A percentile compares a stretch with the other conserved stretches of the same genome.
Conservation (phyloP, 2,888 invertebrate genomes). For the Orthosia cruda region DNA sequence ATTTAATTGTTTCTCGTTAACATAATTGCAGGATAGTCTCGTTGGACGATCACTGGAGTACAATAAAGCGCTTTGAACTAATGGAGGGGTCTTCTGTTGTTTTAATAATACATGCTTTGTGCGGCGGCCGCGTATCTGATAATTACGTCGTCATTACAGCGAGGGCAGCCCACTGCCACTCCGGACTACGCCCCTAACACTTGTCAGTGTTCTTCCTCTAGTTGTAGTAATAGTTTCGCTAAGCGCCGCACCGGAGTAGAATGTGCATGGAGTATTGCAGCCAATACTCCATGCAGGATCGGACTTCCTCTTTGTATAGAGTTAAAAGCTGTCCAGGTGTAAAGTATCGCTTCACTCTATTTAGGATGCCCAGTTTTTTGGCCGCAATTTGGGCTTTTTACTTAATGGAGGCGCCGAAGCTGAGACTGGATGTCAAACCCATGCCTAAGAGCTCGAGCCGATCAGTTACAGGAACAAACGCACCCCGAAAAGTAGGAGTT, state of each 20-base stretch:
- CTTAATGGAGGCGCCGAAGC: no score
- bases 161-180: conserved; percentile 33
- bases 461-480: no score
- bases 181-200: conserved; percentile 77
- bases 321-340: no score
- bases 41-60: conserved; percentile 52
- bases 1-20: conserved; percentile 61
- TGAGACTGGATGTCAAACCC: no score
- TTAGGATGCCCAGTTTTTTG: no score
- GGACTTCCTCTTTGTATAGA: no score
- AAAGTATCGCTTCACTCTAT: no score
- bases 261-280: no score
- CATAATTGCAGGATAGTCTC: conserved; percentile 52
- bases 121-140: conserved; percentile 52
- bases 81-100: conserved; percentile 45
- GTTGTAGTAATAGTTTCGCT: conserved; percentile 84
- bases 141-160: conserved; percentile 71
- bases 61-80: conserved; percentile 62
- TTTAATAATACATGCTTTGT: conserved; percentile 56
- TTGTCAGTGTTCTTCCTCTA: conserved; percentile 83
- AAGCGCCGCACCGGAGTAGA: conserved; percentile 86
- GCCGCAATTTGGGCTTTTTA: no score
- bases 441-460: no score
- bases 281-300: no score
- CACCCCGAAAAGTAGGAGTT: no score